These are phyloP conservation scores for Schizotus pectinicornis DNA, from an alignment of 2,888 invertebrate genomes.

Conservation along the genomic window DNA sequence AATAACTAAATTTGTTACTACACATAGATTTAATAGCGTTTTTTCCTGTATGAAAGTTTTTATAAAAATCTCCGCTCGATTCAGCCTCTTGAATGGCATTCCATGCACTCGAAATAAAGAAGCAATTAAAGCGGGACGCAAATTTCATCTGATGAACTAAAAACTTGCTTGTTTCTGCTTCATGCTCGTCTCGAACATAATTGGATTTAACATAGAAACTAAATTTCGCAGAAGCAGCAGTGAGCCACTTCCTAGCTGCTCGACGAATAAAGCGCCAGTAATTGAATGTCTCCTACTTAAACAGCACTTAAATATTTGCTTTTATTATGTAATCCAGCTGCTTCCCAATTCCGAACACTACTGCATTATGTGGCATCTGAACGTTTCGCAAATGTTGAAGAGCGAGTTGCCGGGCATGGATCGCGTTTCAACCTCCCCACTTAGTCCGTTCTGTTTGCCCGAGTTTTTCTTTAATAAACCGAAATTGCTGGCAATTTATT, in stretches of 20 bases:
- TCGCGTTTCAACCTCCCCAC: neutral
- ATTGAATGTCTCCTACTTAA: slow-evolving; percentile 44
- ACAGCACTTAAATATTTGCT: slow-evolving; percentile 43
- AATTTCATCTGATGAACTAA: slow-evolving; percentile 8
- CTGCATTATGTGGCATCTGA: slow-evolving; percentile 32
- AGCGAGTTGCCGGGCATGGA: neutral
- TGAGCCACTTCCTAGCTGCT: slow-evolving; percentile 30
- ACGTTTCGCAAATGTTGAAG: slow-evolving; percentile 3
- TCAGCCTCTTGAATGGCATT: no score
- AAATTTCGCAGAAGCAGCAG: slow-evolving; percentile 28
- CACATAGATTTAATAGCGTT: no score
- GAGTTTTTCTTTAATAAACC: no score
- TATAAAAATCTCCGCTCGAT: no score
- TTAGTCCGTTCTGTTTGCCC: slow-evolving; percentile 6
- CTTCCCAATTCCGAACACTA: slow-evolving; percentile 27
- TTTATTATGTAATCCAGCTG: slow-evolving; percentile 39
- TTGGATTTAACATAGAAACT: slow-evolving; percentile 28
- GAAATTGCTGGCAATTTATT: no score
- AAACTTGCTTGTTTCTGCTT: slow-evolving; percentile 21
- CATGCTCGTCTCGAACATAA: slow-evolving; percentile 14
- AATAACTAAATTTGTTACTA: no score
- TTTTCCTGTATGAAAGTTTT: no score
- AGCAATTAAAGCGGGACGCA: no score
- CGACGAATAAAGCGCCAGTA: slow-evolving; percentile 36
- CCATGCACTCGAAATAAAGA: no score